Conservation (phyloP, 2,113 vertebrate genomes). For the Microcebus griseorufus region DNA sequence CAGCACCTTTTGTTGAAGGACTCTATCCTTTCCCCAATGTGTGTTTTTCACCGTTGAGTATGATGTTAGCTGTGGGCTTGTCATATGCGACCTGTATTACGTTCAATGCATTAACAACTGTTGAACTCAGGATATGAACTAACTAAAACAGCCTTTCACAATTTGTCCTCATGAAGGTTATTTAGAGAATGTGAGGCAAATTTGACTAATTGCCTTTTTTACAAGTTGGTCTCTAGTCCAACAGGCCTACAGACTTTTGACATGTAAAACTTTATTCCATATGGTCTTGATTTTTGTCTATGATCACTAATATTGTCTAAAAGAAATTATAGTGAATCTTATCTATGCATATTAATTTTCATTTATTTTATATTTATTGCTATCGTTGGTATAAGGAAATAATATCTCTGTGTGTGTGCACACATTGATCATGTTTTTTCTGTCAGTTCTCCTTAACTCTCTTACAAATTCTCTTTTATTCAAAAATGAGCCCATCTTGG, state of each 20-base stretch:
- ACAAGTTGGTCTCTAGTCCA: background rate
- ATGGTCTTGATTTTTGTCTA: background rate
- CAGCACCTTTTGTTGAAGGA: background rate
- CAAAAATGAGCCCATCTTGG: background rate
- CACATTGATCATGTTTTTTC: background rate
- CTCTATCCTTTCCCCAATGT: background rate
- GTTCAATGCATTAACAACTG: background rate
- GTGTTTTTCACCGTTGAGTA: background rate
- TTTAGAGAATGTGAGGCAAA: background rate
- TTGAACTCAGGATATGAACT: background rate
- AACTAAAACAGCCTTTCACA: background rate
- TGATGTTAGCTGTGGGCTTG: background rate
- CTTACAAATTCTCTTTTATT: background rate
- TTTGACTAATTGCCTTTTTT: background rate
- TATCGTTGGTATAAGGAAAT: background rate
- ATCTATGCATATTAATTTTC: background rate
- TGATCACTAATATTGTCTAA: background rate
- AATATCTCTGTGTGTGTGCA: background rate
- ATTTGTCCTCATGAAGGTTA: background rate
- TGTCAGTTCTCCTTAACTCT: background rate
- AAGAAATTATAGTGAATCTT: background rate
- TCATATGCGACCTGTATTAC: background rate
- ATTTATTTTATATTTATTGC: background rate
- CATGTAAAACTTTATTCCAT: background rate
- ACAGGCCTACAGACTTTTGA: background rate